Base-by-base conservation (phyloP, 2,888 invertebrate genomes). In the Colostygia pectinataria region DNA sequence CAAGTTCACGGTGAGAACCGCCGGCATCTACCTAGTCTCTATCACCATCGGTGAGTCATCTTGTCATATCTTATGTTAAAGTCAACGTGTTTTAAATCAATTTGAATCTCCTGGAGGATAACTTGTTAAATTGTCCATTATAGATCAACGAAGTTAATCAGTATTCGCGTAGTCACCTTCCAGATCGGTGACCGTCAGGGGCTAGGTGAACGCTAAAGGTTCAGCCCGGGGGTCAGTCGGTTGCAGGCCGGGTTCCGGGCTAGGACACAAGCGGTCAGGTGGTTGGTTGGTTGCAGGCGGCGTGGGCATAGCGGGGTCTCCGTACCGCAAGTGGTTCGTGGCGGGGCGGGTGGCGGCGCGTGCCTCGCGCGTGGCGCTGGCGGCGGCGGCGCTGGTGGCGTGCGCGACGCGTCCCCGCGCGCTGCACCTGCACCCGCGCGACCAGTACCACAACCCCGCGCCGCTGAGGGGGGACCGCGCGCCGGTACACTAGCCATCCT, bases 1-100 rank as follows among this genome's bases (percentile, higher is more conserved):
- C 43, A 97, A 97, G 77, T 98, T 98, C 88, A 97, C 97, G 4
- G 98, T 98, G 53, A 93, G 98, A 58, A 95, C 95, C 62, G 96
- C 98, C 12, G 98, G 98, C 23, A 94, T 95, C 64, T 98, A 98
- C 86, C 93, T 94, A 70, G 95, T 98, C 61, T 94, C 95, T 37
- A 93, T 98, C 45, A 92, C 96, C 81, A 95, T 98, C 50, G 96
- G 93, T 78, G 13, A 71, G 77, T 7, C 8, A 6, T 1, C 9
- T 9, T n/a, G 1, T 5, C 25, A n/a, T 15, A 2, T 14, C 18
- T 18, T 18, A 2, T 18, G 2, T 18, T n/a, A n/a, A n/a, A n/a
- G n/a, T n/a, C n/a, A n/a, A n/a, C n/a, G n/a, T n/a, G n/a, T n/a
- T n/a, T n/a, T n/a, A n/a, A n/a, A n/a, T n/a, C n/a, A n/a, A n/a